Base-by-base conservation (phyloP, 2,113 vertebrate genomes). In the Monopterus albus region DNA sequence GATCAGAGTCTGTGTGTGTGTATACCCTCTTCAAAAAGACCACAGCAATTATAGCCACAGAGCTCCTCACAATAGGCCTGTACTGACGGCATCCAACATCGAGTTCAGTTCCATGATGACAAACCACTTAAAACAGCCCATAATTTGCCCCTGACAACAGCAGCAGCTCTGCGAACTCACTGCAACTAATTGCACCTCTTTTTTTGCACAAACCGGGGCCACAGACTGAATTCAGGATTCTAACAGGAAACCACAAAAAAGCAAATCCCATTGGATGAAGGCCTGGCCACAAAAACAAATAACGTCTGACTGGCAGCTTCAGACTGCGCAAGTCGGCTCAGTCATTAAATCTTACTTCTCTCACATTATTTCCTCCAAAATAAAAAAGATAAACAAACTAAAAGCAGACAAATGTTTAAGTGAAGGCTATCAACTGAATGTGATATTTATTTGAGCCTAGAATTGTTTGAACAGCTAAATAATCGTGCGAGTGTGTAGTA, bases 111-210 rank as follows among this genome's bases (percentile, higher is more conserved):
- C 70, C 62, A 28, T 78, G 77, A 81, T 70, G 64, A 77, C 63
- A 85, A 84, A 76, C 75, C 79, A 78, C 73, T 78, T 81, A 49
- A 81, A 79, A 78, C 47, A 72, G 61, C 29, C 68, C 83, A 70
- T 81, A 77, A 83, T 85, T 70, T 50, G 36, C 35, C 56, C 56
- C 35, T 38, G 78, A 83, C 77, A 78, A 64, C 74, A 73, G 77
- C 39, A 43, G 52, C 58, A 57, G 57, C 33, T 53, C 35, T 29
- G 69, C 43, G 15, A 40, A 78, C 25, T 57, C 33, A 57, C 50
- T 38, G 8, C 46, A 58, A 75, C 72, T 78, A 60, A 87, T 40
- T 71, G 59, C 18, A 63, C 56, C 21, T 60, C 62, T 51, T 43
- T 56, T n/a, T 72, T 45, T 55, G 66, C 56, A 73, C 63, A 52